A percentile compares a stretch with the other conserved stretches of the same genome.
Conservation (phyloP, 1,140 invertebrate genomes). For the Papilio polytes region DNA sequence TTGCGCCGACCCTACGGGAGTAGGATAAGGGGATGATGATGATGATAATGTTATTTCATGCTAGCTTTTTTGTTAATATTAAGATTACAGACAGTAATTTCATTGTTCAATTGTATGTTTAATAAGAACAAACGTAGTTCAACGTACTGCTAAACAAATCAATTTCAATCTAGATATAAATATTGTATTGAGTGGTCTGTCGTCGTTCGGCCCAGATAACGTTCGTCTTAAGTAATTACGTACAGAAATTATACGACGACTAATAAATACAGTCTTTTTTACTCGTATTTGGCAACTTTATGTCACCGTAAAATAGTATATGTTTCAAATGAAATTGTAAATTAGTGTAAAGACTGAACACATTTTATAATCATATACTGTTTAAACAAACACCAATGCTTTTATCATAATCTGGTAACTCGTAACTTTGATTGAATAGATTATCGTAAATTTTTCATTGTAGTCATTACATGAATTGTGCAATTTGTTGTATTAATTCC, state of each 20-base stretch:
- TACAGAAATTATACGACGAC: background rate
- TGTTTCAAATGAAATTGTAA: too few relatives aligned
- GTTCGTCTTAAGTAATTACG: conserved; percentile 35
- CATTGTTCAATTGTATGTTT: background rate
- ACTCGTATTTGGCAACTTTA: conserved; percentile 19
- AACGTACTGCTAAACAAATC: conserved; percentile 31
- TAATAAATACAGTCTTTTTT: background rate
- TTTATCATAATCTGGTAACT: too few relatives aligned
- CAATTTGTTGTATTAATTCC: background rate
- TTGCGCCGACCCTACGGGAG: too few relatives aligned
- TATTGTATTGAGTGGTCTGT: background rate
- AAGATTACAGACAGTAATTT: background rate
- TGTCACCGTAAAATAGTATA: too few relatives aligned
- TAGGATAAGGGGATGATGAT: too few relatives aligned
- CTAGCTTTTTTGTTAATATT: background rate
- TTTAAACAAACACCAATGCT: too few relatives aligned
- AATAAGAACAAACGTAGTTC: conserved; percentile 10
- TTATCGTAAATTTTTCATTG: background rate
- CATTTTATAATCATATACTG: too few relatives aligned
- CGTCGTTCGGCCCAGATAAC: conserved; percentile 22
- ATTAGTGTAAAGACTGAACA: too few relatives aligned
- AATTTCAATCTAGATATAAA: conserved; percentile 33
- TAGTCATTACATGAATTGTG: background rate
- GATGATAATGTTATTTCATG: too few relatives aligned
- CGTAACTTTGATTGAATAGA: too few relatives aligned